Evolutionary conservation across 2,888 invertebrate species (phyloP).

Genomic region (Antheraea yamamai): DNA sequence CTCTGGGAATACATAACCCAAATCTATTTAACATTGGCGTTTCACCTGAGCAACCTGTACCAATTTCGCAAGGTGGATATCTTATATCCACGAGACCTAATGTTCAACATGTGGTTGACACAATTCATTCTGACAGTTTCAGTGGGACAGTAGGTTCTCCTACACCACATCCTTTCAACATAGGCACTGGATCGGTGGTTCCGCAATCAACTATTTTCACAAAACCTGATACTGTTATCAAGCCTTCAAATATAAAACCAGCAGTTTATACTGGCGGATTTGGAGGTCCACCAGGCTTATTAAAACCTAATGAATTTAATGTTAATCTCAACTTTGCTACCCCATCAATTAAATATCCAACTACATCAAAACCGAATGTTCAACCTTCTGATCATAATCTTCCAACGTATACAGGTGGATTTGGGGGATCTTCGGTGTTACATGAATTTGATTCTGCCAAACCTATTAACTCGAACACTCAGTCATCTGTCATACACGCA

Average conservation of each 20-base stretch:
- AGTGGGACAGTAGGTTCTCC: background rate
- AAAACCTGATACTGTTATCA: background rate
- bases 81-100: background rate
- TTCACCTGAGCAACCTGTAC: background rate
- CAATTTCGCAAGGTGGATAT: background rate
- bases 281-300: conserved; percentile 33
- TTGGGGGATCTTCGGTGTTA: conserved; percentile 54
- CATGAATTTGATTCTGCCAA: conserved; percentile 40
- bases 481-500: conserved; percentile 8
- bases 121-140: background rate
- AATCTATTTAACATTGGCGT: background rate
- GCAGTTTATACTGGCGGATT: conserved; percentile 29
- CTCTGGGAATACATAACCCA: background rate
- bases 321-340: background rate
- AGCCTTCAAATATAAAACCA: conserved; percentile 13
- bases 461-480: conserved; percentile 25
- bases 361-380: conserved; percentile 10
- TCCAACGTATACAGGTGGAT: conserved; percentile 49
- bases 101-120: background rate
- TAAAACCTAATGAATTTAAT: conserved; percentile 31
- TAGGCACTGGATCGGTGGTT: background rate
- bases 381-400: conserved; percentile 29
- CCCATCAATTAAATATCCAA: background rate
- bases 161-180: background rate
- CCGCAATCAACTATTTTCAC: background rate